Evolutionary conservation across 2,888 invertebrate genomes (phyloP), one percentile per base, ranked within the genome.

Genomic region (Protula sp.): DNA sequence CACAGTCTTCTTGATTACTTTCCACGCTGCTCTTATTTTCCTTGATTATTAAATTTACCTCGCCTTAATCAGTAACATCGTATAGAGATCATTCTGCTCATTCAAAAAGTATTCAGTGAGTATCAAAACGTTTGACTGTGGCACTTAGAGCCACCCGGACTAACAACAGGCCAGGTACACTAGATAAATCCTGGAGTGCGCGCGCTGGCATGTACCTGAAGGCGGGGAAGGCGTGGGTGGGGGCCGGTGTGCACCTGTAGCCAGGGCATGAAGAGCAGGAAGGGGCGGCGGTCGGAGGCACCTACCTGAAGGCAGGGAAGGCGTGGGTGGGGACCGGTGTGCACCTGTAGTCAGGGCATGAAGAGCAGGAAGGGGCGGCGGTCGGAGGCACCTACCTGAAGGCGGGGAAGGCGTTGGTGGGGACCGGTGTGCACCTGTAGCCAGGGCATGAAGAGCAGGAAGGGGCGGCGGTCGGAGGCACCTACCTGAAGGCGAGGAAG

Each of bases 181-280:
- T n/a, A n/a, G n/a, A n/a, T n/a, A n/a, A n/a, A n/a, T n/a, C n/a
- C n/a, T n/a, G n/a, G n/a, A n/a, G n/a, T n/a, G 45, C 45, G 9
- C 9, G 45, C n/a, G 45, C n/a, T n/a, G 9, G 45, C n/a, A n/a
- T 38, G 9, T 19, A 87, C 87, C 85, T 88, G 87, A 75, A 78
- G 74, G 72, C 81, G 82, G 1, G 81, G 77, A 68, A 83, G 83
- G 74, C 70, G 84, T 83, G 3, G 83, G 83, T 65, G 59, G 26
- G 65, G 55, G 3, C 56, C 63, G 62, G 87, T 86, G 81, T 88
- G 87, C 66, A 87, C 87, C 85, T 89, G 86, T 19, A 62, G 24
- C 64, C 64, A 64, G 14, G 81, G 78, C 69, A 84, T 75, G 56
- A 82, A 74, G 55, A 83, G 75, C 58, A 84, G 74, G 70, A 84